Evolutionary conservation across 2,797 vertebrate genomes (phyloP).

Genomic region (Lepilemur septentrionalis): DNA sequence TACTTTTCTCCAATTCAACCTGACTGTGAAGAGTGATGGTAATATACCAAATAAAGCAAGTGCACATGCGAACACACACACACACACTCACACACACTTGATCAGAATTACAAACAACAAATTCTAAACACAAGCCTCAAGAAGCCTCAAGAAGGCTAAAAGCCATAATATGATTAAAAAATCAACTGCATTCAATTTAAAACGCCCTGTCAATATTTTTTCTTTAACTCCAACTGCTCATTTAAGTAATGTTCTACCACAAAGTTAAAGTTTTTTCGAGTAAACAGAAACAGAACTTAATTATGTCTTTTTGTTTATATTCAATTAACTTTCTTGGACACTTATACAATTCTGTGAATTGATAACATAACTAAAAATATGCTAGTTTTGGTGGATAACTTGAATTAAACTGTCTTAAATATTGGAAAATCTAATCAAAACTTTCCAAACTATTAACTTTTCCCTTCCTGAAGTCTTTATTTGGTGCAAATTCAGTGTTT

Average conservation of each 20-base stretch:
- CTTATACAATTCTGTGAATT: background rate
- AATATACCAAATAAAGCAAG: background rate
- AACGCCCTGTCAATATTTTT: slow-evolving; percentile 61
- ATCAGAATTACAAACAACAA: slow-evolving; percentile 45
- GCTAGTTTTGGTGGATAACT: slow-evolving; percentile 61
- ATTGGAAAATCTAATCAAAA: slow-evolving; percentile 62
- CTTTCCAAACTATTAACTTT: background rate
- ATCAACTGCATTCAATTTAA: slow-evolving; percentile 68
- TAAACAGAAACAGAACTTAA: slow-evolving; percentile 65
- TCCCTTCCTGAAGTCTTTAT: background rate
- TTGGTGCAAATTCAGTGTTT: background rate
- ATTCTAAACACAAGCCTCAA: slow-evolving; percentile 68
- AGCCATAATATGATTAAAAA: slow-evolving; percentile 68
- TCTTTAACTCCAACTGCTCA: slow-evolving; percentile 61
- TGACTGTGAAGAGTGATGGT: slow-evolving; percentile 44
- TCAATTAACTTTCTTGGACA: slow-evolving; percentile 65
- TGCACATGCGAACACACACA: background rate
- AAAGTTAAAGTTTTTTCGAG: slow-evolving; percentile 58
- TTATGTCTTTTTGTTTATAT: background rate
- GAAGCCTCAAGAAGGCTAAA: slow-evolving; percentile 70
- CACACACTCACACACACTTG: background rate
- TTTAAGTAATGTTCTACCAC: slow-evolving; percentile 30
- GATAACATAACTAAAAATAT: slow-evolving; percentile 32
- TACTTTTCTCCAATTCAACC: background rate
- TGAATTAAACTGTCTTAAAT: slow-evolving; percentile 73